Evolutionary conservation across 1,140 invertebrate species (phyloP), one percentile per base, ranked within the genome.

Genomic region (Charaxes varanes): DNA sequence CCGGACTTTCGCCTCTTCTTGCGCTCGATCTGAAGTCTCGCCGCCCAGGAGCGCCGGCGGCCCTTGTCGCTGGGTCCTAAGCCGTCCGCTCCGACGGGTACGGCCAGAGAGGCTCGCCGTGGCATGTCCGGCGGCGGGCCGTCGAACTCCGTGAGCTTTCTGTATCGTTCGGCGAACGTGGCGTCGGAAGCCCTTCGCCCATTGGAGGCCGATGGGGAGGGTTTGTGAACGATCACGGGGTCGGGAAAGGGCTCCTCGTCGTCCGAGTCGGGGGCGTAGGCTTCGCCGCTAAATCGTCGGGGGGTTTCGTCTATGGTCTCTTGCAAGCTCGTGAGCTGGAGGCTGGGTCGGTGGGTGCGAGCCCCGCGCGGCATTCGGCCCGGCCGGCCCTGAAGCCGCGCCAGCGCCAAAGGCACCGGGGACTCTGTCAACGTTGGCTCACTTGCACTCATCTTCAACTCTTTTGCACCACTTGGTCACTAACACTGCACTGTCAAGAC

Each of bases 41-140:
- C 62, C 49, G 81, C 65, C 87, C 87, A 56, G 71, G 86, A 67
- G 85, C 87, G 52, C 84, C 91, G 73, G 87, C 93, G 61, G 84
- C 87, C 46, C 88, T 86, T 72, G 88, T 91, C 52, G 36, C 56
- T 68, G 42, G 88, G 85, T 14, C 90, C 82, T 58, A 89, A 77
- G 14, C 57, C 67, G 40, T 70, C 69, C 16, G 68, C 58, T 24
- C 86, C 86, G 21, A 87, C 84, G 44, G 89, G 86, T 50, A 91
- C 50, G 11, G 91, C 90, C 60, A 93, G 90, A 86, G 92, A 92
- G 1, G 92, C 93, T 41, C 91, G 91, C 6, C 89, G 72, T 5
- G 73, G 71, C 24, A 53, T 43, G 4, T 78, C 77, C 6, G 72
- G 69, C 26, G 69, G 69, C 63, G 85, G 27, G 52, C 80, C 85